A percentile compares a stretch with the other conserved stretches of the same genome.
Evolutionary conservation across 2,113 vertebrate genomes (phyloP).

Genomic region (Mellivora capensis): DNA sequence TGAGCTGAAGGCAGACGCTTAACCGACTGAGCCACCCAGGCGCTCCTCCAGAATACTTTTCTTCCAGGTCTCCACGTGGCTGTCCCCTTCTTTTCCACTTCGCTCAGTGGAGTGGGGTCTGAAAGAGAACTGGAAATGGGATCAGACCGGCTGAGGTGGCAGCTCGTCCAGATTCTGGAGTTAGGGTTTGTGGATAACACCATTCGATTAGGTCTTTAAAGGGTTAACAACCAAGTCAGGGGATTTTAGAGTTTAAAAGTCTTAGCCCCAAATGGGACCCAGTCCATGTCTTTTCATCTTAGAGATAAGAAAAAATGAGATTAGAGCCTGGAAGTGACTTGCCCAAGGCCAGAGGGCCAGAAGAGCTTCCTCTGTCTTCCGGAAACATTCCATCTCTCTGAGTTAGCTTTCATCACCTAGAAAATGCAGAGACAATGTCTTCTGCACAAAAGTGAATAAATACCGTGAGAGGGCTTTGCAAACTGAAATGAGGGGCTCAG

Average conservation of each 20-base stretch:
- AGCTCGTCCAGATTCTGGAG: not conserved
- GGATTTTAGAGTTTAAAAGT: not conserved
- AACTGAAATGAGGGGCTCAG: not conserved
- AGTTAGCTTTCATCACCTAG: not conserved
- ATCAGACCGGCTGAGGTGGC: not conserved
- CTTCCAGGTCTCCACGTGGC: not conserved
- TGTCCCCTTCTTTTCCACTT: not conserved
- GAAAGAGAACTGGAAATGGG: not conserved
- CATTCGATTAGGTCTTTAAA: not conserved
- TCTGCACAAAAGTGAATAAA: not conserved
- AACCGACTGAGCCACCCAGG: not conserved
- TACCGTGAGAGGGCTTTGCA: not conserved
- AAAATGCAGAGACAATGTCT: not conserved
- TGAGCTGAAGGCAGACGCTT: not conserved
- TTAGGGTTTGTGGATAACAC: not conserved
- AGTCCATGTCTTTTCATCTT: not conserved
- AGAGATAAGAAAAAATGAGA: not conserved
- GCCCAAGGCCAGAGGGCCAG: not conserved
- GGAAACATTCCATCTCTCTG: not conserved
- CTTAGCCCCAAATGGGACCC: not conserved
- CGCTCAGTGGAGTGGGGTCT: not conserved
- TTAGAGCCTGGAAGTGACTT: not conserved
- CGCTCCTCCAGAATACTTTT: not conserved
- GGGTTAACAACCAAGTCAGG: not conserved
- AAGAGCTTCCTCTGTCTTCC: not conserved